Evolutionary conservation across 2,888 invertebrate genomes (phyloP), one percentile per base, ranked within the genome.

Genomic region (Aricia artaxerxes): DNA sequence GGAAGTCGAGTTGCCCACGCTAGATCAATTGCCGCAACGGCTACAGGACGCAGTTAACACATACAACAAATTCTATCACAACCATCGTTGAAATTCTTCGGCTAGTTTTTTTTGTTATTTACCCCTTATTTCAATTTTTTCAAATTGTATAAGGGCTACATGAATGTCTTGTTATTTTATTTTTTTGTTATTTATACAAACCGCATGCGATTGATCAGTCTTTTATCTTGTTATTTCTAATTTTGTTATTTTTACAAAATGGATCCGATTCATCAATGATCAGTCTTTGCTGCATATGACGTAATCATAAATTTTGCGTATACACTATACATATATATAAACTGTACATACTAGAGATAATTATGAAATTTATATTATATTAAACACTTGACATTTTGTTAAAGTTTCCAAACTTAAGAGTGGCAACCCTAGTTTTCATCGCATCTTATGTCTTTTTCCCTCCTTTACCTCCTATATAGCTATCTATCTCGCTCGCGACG

Each of bases 1-100:
- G 35, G 92, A 92, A 24, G 88, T 87, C 44, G 81, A 88, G 0
- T 86, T 86, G 0, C 91, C 91, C 0, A 80, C 89, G 0, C 81
- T 93, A 2, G 86, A 89, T 1, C 91, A 91, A 1, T 82, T 94
- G 5, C 92, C 94, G 0, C 86, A 87, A 1, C 87, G 85, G 35
- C 82, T 91, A 0, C 91, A 89, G 79, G 90, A 91, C 80, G 82
- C 82, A 0, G 88, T 94, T 0, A 83, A 87, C 80, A 86, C 90
- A 0, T 90, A 91, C 83, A 92, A 94, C 84, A 93, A 93, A 80
- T 35, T 76, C 0, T 76, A 76, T 44, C 31, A 76, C 31, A 76
- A 31, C n/a, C 76, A 76, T 6, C 76, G 76, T 57, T 76, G 75
- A 76, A 64, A 7, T 13, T 5, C 69, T 64, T 64, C 31, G 31